Base-by-base conservation (phyloP, 2,797 vertebrate species). In the Enoplosus armatus region DNA sequence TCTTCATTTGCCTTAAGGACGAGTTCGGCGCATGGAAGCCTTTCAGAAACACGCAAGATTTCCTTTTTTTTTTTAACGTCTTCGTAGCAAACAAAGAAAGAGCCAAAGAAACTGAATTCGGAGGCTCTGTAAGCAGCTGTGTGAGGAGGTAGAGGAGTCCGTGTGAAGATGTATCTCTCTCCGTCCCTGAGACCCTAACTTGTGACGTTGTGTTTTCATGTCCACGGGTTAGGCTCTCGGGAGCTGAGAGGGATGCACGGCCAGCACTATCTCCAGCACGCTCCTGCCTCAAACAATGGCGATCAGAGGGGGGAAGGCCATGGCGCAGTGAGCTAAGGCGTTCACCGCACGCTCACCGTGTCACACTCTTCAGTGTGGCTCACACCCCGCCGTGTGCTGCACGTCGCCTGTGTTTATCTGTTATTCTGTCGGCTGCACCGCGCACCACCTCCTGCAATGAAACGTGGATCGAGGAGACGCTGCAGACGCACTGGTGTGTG, bases 101-200 rank as follows among this genome's bases (percentile, higher is more conserved):
- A 54, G n/a, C 9, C 41, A 15, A 56, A 48, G n/a, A n/a, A n/a
- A n/a, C n/a, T n/a, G n/a, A n/a, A n/a, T n/a, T n/a, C n/a, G n/a
- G n/a, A n/a, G n/a, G n/a, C n/a, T n/a, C n/a, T n/a, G n/a, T n/a
- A 35, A 56, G 69, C 43, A 35, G 69, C 59, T 6, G 20, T 37
- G 51, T 16, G 61, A 45, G 39, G 56, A 56, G 67, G 60, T 51
- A 54, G 55, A 78, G 29, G 69, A 69, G 92, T 80, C 84, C 51
- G 80, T 89, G 61, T 29, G 60, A 90, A 90, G 83, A 94, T 92
- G 98, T 94, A 94, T 97, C 96, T 96, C 96, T 97, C 98, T 95
- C 97, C 94, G 96, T 99, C 98, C 98, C 98, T 99, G 98, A 99
- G 98, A 99, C 98, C 98, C 98, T 99, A 99, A 99, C 98, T 99